Evolutionary conservation across 2,113 vertebrate species (phyloP).

Genomic region (Ascaphus truei): DNA sequence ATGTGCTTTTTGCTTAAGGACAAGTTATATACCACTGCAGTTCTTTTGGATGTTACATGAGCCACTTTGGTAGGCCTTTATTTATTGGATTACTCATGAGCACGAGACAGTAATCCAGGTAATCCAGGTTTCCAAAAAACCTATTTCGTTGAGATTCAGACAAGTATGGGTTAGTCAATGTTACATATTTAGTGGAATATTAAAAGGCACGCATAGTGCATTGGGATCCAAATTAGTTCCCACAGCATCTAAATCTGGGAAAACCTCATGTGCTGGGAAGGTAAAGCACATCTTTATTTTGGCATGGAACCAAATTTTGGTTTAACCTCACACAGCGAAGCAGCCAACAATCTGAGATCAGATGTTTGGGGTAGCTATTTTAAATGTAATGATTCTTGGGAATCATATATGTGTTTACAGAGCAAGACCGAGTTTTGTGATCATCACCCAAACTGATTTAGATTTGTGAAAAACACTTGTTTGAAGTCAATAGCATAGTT

Average conservation of each 20-base stretch:
- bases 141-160: too few relatives aligned
- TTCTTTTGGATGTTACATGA: too few relatives aligned
- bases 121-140: too few relatives aligned
- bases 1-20: too few relatives aligned
- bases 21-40: too few relatives aligned
- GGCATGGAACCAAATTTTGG: slow-evolving; percentile 16
- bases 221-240: slow-evolving; percentile 12
- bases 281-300: slow-evolving; percentile 31
- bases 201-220: neutral
- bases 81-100: too few relatives aligned
- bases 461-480: neutral
- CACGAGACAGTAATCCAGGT: too few relatives aligned
- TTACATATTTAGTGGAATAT: neutral
- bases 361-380: slow-evolving; percentile 20
- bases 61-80: too few relatives aligned
- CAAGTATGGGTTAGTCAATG: too few relatives aligned
- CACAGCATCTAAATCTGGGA: slow-evolving; percentile 31
- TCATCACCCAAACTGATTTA: neutral
- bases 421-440: neutral
- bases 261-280: slow-evolving; percentile 30
- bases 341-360: slow-evolving; percentile 16
- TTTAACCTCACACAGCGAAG: slow-evolving; percentile 18
- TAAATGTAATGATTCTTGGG: slow-evolving; percentile 17
- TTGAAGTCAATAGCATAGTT: too few relatives aligned
- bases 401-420: slow-evolving; percentile 27